These are phyloP conservation scores for Phoebastria nigripes DNA, from an alignment of 2,797 vertebrate genomes.

Conservation along the genomic window DNA sequence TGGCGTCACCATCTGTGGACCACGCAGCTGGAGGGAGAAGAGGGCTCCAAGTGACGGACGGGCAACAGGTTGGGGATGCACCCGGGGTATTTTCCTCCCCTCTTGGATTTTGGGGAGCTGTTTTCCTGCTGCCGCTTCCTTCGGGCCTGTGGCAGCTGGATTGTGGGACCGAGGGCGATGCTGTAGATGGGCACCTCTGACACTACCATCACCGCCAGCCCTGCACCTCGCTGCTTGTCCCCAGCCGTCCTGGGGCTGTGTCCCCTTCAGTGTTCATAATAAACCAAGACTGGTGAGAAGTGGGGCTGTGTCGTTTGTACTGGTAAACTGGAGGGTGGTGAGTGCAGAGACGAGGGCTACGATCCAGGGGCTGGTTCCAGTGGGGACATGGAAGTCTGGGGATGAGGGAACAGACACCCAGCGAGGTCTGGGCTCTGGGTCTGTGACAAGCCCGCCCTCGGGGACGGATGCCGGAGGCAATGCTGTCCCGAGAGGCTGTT, in stretches of 20 bases:
- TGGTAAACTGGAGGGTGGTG: neutral
- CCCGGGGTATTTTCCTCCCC: rapidly evolving
- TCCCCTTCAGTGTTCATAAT: conserved; percentile 39
- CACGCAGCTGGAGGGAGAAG: rapidly evolving
- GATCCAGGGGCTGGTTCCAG: neutral
- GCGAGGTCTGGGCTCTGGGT: neutral
- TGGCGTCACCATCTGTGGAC: neutral
- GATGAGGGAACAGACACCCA: neutral
- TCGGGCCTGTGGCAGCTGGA: rapidly evolving
- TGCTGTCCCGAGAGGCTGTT: neutral
- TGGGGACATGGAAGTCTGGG: neutral
- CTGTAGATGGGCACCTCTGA: neutral
- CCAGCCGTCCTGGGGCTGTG: rapidly evolving
- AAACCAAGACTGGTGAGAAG: conserved; percentile 10
- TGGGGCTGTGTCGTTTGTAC: neutral
- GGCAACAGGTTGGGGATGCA: neutral
- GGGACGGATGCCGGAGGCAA: neutral
- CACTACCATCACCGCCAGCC: neutral
- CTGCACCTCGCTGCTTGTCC: neutral
- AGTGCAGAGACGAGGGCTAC: rapidly evolving
- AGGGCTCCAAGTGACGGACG: rapidly evolving
- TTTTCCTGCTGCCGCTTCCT: neutral
- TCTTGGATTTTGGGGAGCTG: neutral
- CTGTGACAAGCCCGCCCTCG: rapidly evolving
- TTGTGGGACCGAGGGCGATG: rapidly evolving